A percentile compares a stretch with the other conserved stretches of the same genome.
These are phyloP conservation scores for Odocoileus hemionus DNA, from an alignment of 2,113 vertebrate species.

Conservation along the genomic window DNA sequence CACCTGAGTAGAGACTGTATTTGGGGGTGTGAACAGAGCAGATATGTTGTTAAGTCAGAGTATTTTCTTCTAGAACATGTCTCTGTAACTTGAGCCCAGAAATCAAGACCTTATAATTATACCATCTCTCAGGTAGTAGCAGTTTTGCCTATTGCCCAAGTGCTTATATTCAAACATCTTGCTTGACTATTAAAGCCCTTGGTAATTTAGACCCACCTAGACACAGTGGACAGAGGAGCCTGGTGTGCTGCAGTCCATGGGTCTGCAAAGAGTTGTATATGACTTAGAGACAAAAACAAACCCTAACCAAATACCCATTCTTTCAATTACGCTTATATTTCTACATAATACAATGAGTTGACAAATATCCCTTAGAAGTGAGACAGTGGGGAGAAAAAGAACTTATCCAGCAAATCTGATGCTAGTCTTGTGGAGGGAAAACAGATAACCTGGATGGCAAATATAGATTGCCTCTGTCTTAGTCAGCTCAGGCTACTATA, in stretches of 20 bases:
- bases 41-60: not conserved
- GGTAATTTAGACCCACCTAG: not conserved
- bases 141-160: not conserved
- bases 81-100: not conserved
- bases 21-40: not conserved
- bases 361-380: no score
- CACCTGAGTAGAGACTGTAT: not conserved
- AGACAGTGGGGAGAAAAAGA: not conserved
- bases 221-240: not conserved
- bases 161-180: not conserved
- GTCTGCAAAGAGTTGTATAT: not conserved
- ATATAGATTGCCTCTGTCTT: not conserved
- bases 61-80: not conserved
- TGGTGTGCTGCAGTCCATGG: not conserved
- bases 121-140: not conserved
- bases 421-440: not conserved
- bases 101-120: not conserved
- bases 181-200: not conserved
- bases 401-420: not conserved
- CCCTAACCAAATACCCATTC: not conserved
- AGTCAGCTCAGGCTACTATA: not conserved
- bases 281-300: not conserved
- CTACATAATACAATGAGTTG: not conserved
- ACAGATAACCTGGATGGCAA: not conserved
- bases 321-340: not conserved